phyloP scores from a whole-genome alignment of 2,113 vertebrate species.

The Esox niger region DNA sequence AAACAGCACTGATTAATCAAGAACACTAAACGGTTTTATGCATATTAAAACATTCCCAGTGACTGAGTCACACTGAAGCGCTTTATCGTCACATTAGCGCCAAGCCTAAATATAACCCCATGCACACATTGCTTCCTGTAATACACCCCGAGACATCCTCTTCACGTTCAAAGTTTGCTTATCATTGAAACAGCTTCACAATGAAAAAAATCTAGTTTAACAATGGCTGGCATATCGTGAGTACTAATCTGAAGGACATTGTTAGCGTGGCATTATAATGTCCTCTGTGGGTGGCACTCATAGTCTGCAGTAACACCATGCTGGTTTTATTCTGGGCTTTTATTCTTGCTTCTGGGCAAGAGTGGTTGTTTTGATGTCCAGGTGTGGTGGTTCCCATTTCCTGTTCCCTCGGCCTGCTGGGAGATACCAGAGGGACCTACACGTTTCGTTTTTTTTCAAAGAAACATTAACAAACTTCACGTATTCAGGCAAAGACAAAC shows the following conservation, averaged over 20 bases:
- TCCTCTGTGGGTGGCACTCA: neutral
- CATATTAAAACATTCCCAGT: no score
- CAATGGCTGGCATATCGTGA: conserved; percentile 17
- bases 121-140: conserved; percentile 17
- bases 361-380: neutral
- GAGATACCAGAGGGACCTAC: neutral
- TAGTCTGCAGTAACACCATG: neutral
- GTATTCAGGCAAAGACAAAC: no score
- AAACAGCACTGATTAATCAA: neutral
- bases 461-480: neutral
- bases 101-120: neutral
- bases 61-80: neutral
- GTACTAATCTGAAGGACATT: conserved; percentile 43
- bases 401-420: conserved; percentile 2
- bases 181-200: neutral
- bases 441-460: neutral
- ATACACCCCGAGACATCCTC: conserved; percentile 45
- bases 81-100: neutral
- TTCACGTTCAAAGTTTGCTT: neutral
- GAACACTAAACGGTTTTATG: neutral
- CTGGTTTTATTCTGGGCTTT: neutral
- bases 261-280: conserved; percentile 37
- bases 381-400: neutral
- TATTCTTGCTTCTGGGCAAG: neutral
- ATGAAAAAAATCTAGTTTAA: no score